A percentile compares a stretch with the other conserved stretches of the same genome.
These are phyloP conservation scores for Notiomystis cincta DNA, from an alignment of 2,113 vertebrate genomes.

Conservation along the genomic window DNA sequence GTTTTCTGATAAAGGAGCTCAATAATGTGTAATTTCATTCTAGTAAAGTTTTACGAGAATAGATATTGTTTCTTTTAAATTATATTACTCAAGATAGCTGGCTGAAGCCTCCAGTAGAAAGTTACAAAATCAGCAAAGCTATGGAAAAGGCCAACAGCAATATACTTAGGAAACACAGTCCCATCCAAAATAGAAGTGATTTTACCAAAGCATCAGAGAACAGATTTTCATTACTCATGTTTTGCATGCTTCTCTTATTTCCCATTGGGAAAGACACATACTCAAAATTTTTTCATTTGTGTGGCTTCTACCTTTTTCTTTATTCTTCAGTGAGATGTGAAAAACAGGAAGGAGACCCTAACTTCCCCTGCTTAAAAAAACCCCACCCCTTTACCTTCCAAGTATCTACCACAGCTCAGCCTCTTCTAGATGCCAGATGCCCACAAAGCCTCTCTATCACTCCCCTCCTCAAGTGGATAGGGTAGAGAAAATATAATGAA, in stretches of 20 bases:
- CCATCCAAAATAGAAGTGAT: background rate
- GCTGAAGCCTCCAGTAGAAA: background rate
- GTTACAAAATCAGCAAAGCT: background rate
- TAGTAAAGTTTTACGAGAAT: background rate
- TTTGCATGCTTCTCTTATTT: background rate
- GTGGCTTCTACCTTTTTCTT: background rate
- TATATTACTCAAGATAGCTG: background rate
- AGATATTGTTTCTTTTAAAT: background rate
- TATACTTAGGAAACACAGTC: background rate
- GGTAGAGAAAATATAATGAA: background rate
- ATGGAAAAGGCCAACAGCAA: background rate
- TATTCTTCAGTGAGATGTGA: background rate
- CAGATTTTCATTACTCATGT: background rate
- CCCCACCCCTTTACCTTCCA: background rate
- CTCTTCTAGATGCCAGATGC: background rate
- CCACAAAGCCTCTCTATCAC: background rate
- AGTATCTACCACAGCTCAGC: background rate
- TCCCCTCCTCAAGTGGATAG: background rate
- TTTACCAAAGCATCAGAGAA: background rate
- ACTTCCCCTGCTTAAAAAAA: background rate
- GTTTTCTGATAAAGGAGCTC: conserved; percentile 22
- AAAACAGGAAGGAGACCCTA: background rate
- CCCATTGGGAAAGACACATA: background rate
- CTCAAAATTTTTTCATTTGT: background rate
- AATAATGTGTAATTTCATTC: background rate